A percentile compares a stretch with the other conserved stretches of the same genome.
These are phyloP conservation scores for Hypocryptadius cinnamomeus DNA, from an alignment of 2,113 vertebrate species.

Conservation along the genomic window DNA sequence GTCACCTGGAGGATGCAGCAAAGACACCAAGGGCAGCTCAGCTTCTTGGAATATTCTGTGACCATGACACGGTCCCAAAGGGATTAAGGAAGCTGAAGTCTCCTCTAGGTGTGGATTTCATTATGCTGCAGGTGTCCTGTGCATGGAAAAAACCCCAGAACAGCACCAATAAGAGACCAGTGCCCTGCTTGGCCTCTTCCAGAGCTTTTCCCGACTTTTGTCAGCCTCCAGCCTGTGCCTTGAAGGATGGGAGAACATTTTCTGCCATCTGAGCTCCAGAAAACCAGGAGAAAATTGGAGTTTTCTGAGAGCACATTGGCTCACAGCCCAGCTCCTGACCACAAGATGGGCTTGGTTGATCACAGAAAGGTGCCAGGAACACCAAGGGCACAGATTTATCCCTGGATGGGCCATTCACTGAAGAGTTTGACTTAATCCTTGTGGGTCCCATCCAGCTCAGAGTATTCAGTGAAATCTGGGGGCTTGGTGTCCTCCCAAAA, in stretches of 20 bases:
- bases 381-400: background rate
- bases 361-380: background rate
- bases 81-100: background rate
- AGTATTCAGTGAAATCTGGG: background rate
- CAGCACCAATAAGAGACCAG: rapidly evolving
- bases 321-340: background rate
- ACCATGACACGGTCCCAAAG: rapidly evolving
- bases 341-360: background rate
- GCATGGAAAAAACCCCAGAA: rapidly evolving
- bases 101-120: background rate
- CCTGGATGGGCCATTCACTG: background rate
- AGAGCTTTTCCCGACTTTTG: background rate
- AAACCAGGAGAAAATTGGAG: background rate
- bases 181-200: background rate
- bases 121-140: background rate
- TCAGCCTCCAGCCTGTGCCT: background rate
- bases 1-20: background rate
- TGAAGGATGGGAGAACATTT: background rate
- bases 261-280: background rate
- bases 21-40: background rate
- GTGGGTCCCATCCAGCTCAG: background rate
- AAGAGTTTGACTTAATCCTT: background rate
- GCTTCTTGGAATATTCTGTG: background rate
- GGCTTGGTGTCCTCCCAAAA: background rate
- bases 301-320: background rate